Evolutionary conservation across 2,888 invertebrate species (phyloP).

Genomic region (Trisateles emortualis): DNA sequence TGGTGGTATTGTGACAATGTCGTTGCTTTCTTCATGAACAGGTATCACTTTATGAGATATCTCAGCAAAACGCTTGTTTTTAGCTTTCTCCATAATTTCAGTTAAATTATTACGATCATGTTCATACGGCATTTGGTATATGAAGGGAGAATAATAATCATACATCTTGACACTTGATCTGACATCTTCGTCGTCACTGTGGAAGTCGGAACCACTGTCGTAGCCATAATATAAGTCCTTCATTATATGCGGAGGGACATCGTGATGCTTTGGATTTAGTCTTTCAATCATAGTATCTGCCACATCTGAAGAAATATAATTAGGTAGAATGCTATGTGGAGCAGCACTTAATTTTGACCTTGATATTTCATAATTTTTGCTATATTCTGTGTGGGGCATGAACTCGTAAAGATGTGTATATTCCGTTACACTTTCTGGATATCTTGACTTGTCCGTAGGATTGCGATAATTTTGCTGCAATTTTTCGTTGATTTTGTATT

Average conservation of each 20-base stretch:
- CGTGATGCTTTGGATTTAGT: constrained; percentile 59
- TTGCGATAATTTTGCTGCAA: neutral
- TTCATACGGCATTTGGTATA: constrained; percentile 66
- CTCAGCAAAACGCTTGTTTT: constrained; percentile 69
- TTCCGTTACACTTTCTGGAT: neutral
- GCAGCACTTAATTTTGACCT: constrained; percentile 50
- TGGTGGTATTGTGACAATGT: constrained; percentile 49
- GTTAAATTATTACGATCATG: constrained; percentile 63
- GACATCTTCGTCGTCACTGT: constrained; percentile 69
- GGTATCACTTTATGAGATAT: constrained; percentile 60
- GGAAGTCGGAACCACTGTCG: constrained; percentile 50
- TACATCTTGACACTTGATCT: constrained; percentile 65
- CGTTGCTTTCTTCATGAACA: constrained; percentile 64
- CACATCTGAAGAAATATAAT: constrained; percentile 47
- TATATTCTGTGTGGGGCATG: neutral
- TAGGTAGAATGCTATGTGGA: constrained; percentile 40
- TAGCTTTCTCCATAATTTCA: constrained; percentile 62
- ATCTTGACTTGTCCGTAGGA: neutral
- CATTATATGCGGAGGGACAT: constrained; percentile 39
- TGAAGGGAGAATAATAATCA: constrained; percentile 66
- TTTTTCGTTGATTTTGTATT: constrained; percentile 26
- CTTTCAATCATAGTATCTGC: constrained; percentile 57
- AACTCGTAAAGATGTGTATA: no score
- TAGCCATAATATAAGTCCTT: constrained; percentile 44
- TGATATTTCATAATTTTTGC: constrained; percentile 45